phyloP scores from a whole-genome alignment of 2,888 invertebrate genomes.

The Rugalucina vietnamica region DNA sequence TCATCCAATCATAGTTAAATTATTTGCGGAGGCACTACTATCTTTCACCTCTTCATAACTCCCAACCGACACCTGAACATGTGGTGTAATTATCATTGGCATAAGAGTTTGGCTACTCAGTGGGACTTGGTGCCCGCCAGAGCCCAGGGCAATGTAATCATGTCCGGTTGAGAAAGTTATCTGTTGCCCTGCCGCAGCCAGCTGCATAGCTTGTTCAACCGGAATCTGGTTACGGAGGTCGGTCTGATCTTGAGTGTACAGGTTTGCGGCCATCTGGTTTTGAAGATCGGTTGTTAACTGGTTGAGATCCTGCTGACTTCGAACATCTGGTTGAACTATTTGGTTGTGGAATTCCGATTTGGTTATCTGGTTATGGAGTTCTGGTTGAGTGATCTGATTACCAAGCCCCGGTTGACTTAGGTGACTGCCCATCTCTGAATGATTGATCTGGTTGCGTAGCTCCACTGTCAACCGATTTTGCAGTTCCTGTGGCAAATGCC shows the following conservation, averaged over 20 bases:
- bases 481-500: background rate
- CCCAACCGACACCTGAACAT: background rate
- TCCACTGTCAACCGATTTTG: background rate
- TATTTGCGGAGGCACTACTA: background rate
- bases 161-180: background rate
- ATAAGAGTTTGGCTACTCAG: background rate
- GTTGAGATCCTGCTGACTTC: too few relatives aligned
- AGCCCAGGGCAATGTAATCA: background rate
- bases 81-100: background rate
- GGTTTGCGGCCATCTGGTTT: background rate
- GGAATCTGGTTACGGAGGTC: background rate
- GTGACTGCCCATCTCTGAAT: too few relatives aligned
- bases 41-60: slow-evolving; percentile 3
- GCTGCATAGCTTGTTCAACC: background rate
- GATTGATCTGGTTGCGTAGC: background rate
- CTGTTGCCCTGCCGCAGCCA: background rate
- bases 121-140: background rate
- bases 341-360: too few relatives aligned
- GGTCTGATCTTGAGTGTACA: background rate
- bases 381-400: too few relatives aligned
- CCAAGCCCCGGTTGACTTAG: too few relatives aligned
- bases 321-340: background rate
- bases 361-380: too few relatives aligned
- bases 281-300: background rate
- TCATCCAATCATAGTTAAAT: background rate